Percentiles rank a stretch among this genome's conserved stretches.
Evolutionary conservation across 2,888 invertebrate genomes (phyloP).

Genomic region (Philonicus albiceps): DNA sequence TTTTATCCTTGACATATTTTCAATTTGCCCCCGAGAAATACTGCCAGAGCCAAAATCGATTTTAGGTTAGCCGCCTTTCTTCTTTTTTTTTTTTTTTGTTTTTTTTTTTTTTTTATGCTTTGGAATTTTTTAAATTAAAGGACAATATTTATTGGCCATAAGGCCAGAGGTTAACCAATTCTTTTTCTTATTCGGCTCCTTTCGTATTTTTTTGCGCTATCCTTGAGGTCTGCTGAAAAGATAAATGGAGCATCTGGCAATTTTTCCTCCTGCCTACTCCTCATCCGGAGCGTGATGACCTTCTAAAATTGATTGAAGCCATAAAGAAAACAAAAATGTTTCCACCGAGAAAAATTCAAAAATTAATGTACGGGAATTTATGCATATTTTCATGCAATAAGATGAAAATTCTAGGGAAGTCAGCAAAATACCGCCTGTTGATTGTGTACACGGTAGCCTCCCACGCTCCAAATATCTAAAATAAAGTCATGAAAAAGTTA

Average conservation of each 20-base stretch:
- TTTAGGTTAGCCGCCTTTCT: slow-evolving; percentile 1
- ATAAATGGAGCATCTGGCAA: slow-evolving; percentile 29
- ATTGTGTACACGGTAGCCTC: background rate
- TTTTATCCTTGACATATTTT: slow-evolving; percentile 47
- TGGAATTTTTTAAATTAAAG: slow-evolving; percentile 46
- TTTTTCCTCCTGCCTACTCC: background rate
- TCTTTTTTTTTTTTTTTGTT: background rate
- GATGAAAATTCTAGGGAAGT: background rate
- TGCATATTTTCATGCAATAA: background rate
- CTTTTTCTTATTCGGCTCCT: slow-evolving; percentile 19
- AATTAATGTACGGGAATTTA: background rate
- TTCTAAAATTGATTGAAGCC: slow-evolving; percentile 21
- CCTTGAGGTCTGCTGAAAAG: slow-evolving; percentile 3
- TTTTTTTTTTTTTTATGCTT: slow-evolving; percentile 19
- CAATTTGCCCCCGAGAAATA: slow-evolving; percentile 44
- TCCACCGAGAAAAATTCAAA: background rate
- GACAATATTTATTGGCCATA: slow-evolving; percentile 45
- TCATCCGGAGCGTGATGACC: slow-evolving; percentile 26
- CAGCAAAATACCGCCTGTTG: background rate
- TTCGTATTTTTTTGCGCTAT: background rate
- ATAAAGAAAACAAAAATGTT: slow-evolving; percentile 25
- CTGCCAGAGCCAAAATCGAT: slow-evolving; percentile 43
- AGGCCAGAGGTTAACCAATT: slow-evolving; percentile 43
- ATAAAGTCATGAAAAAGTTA: background rate
- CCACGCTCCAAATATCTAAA: background rate